These are phyloP conservation scores for Apotomis turbidana DNA, from an alignment of 2,888 invertebrate species.

Conservation along the genomic window DNA sequence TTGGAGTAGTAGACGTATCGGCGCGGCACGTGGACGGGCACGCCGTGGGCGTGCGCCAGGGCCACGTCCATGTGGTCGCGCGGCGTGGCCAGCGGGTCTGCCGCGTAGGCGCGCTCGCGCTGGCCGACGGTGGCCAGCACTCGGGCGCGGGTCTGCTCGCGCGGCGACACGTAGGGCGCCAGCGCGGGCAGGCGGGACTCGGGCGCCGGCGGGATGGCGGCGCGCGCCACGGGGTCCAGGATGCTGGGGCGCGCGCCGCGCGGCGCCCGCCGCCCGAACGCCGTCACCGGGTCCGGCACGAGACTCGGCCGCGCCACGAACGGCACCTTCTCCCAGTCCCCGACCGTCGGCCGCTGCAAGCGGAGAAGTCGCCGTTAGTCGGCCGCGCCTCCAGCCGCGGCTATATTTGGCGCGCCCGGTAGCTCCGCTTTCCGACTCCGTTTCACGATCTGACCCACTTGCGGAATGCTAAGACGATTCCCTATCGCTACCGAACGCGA, in stretches of 20 bases:
- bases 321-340: constrained; percentile 95
- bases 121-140: constrained; percentile 84
- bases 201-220: constrained; percentile 85
- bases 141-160: constrained; percentile 86
- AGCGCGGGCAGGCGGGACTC: constrained; percentile 84
- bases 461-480: constrained; percentile 58
- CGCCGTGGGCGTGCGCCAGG: constrained; percentile 85
- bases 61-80: constrained; percentile 86
- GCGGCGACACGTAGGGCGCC: constrained; percentile 87
- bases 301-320: constrained; percentile 93
- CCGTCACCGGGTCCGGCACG: constrained; percentile 93
- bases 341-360: constrained; percentile 89
- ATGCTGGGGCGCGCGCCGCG: constrained; percentile 76
- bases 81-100: constrained; percentile 84
- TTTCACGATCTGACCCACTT: constrained; percentile 76
- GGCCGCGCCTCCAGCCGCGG: constrained; percentile 80
- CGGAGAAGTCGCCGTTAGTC: constrained; percentile 82
- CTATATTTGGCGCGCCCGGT: constrained; percentile 84
- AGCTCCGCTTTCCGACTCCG: constrained; percentile 75
- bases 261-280: constrained; percentile 88
- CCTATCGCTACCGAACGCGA: constrained; percentile 43
- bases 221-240: constrained; percentile 83
- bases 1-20: constrained; percentile 82
- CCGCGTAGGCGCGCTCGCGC: constrained; percentile 83
- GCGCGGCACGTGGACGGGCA: constrained; percentile 76